Conservation (phyloP, 92 coral and sea anemone genomes). For the Zoanthus solanderi region DNA sequence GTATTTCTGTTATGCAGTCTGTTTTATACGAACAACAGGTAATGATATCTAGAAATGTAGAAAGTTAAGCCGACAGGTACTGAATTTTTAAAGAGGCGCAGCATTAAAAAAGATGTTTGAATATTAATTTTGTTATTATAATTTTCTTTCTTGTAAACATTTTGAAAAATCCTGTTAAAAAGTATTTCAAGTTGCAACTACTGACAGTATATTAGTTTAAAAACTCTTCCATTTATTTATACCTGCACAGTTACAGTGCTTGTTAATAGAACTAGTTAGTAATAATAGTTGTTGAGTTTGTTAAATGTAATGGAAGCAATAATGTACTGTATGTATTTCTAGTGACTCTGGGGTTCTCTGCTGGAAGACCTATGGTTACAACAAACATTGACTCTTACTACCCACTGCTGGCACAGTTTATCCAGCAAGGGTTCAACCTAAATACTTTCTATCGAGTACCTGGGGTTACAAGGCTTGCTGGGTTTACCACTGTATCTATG, state of each 20-base stretch:
- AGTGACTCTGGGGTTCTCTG: conserved; percentile 72
- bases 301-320: neutral
- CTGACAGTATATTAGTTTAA: too few relatives aligned
- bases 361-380: conserved; percentile 79
- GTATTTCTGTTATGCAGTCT: neutral
- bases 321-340: neutral
- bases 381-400: conserved; percentile 77
- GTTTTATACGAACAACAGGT: neutral
- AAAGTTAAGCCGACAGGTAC: too few relatives aligned
- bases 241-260: too few relatives aligned
- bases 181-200: too few relatives aligned
- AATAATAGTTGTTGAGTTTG: neutral
- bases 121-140: too few relatives aligned
- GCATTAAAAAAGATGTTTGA: too few relatives aligned
- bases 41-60: too few relatives aligned
- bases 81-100: too few relatives aligned
- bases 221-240: too few relatives aligned
- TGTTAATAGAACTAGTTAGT: too few relatives aligned
- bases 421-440: conserved; percentile 69
- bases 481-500: conserved; percentile 59
- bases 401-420: conserved; percentile 68
- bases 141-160: too few relatives aligned
- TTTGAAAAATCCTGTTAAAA: too few relatives aligned
- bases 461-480: conserved; percentile 55
- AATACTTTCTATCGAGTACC: conserved; percentile 79